Base-by-base conservation (phyloP, 2,797 vertebrate species). In the Catostomus latipinnis region DNA sequence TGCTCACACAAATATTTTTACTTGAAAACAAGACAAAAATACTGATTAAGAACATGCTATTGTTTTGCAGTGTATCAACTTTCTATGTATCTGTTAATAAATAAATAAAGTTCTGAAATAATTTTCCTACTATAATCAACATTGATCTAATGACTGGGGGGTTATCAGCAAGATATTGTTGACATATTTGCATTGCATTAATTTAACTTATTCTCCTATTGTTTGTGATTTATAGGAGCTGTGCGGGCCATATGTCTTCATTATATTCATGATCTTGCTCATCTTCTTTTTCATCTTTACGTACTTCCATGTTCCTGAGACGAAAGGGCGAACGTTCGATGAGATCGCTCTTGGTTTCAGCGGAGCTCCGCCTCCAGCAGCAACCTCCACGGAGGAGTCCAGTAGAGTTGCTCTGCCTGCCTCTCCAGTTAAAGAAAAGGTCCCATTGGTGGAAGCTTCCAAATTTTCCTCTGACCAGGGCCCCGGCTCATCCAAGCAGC, bases 301-400 rank as follows among this genome's bases (percentile, higher is more conserved):
- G 0, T 97, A 90, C 93, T 90, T 98, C 88, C 96, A 96, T 93
- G 96, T 99, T 76, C 97, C 97, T 0, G 98, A 99, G 93, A 99
- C 96, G 6, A 96, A 88, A 81, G 96, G 97, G 10, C 95, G 96
- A 88, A 99, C 97, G 83, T 99, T 98, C 22, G 98, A 99, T 8
- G 96, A 99, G 50, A 99, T 99, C 68, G 86, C 96, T 4, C 92
- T 88, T 14, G 71, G 86, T 67, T 99, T 99, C 82, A 87, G 95
- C 82, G 66, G 93, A 53, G 45, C 46, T 71, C 49, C 63, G 4
- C 72, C 90, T 45, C 45, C 13, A 5, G 1, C 70, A 56, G 0
- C 50, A 50, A 50, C 76, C 14, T 67, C 77, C 10, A 18, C 45
- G 1, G 68, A 72, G 13, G 84, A 84, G 6, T 10, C 70, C 0